Evolutionary conservation across 2,888 invertebrate species (phyloP), one percentile per base, ranked within the genome.

Genomic region (Tuta absoluta): DNA sequence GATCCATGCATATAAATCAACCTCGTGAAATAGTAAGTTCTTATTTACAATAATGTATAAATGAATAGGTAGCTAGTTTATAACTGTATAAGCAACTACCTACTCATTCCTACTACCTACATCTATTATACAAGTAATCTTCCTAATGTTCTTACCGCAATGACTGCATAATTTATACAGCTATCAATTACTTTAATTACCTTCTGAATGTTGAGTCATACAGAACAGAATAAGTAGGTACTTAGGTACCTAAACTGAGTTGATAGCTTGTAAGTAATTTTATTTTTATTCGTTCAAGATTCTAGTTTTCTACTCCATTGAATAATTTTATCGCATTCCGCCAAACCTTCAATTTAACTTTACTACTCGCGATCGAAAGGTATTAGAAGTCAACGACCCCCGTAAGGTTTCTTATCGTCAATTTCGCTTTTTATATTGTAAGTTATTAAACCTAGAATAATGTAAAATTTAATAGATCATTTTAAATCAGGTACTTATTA

Each of bases 181-280:
- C 24, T 19, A 53, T 53, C 53, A 53, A 24, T 53, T 53, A 53
- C 19, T 24, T 53, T 53, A 53, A 24, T 21, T 53, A n/a, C 45
- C 17, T n/a, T n/a, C 45, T 45, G 7, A 45, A 45, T 45, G 45
- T 45, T n/a, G 45, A 45, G 45, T 45, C 45, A 45, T 45, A 45
- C n/a, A 45, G n/a, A n/a, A 41, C 0, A 45, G 33, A 33, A 8
- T 7, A 33, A 8, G 33, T 45, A 45, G n/a, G n/a, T n/a, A n/a
- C n/a, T n/a, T n/a, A n/a, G n/a, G n/a, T n/a, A n/a, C 3, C n/a
- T 5, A n/a, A 45, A n/a, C 45, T n/a, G 17, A 7, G 3, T 14
- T 14, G 14, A 0, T 14, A n/a, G n/a, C n/a, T n/a, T n/a, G n/a
- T n/a, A 5, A n/a, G n/a, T n/a, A 17, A 45, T 45, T 45, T 17